Evolutionary conservation across 2,113 vertebrate genomes (phyloP), one percentile per base, ranked within the genome.

Genomic region (Seriola dumerili): DNA sequence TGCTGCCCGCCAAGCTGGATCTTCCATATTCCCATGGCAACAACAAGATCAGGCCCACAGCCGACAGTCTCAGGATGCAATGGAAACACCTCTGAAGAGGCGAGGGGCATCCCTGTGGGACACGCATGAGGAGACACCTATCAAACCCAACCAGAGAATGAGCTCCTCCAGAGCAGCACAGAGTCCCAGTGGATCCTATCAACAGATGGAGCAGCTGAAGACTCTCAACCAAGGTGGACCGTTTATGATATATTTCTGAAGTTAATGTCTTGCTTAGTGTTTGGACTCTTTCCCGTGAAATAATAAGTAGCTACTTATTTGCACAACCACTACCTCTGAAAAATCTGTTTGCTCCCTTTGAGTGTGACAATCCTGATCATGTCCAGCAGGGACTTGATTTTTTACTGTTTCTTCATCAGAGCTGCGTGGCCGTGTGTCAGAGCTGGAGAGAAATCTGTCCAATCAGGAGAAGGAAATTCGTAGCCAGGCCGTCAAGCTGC

Each of bases 1-100:
- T 38, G 97, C 96, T 54, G 96, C 97, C 36, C 94, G 96, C 1
- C 96, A 97, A 82, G 77, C 96, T 48, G 97, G 96, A 3, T 99
- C 97, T 0, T 97, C 97, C 0, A 96, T 99, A 73, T 98, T 99
- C 89, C 96, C 96, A 9, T 98, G 97, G 97, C 97, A 98, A 83
- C 95, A 96, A 86, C 95, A 96, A 81, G 96, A 97, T 52, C 92
- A 95, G 62, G 92, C 90, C 8, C 94, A 95, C 23, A 87, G 83
- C 42, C 92, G 83, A 4, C 88, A 90, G 58, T 90, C 94, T 46
- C 92, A 92, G n/a, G 91, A 61, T 85, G 83, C 65, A 54, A 92
- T 92, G 64, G 96, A 95, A 85, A 97, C 96, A 0, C 96, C 96
- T 3, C 68, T 94, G 17, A 96, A 94, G 90, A 96, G 93, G 89